Conservation (phyloP, 2,888 invertebrate species). For the Pollenia labialis region DNA sequence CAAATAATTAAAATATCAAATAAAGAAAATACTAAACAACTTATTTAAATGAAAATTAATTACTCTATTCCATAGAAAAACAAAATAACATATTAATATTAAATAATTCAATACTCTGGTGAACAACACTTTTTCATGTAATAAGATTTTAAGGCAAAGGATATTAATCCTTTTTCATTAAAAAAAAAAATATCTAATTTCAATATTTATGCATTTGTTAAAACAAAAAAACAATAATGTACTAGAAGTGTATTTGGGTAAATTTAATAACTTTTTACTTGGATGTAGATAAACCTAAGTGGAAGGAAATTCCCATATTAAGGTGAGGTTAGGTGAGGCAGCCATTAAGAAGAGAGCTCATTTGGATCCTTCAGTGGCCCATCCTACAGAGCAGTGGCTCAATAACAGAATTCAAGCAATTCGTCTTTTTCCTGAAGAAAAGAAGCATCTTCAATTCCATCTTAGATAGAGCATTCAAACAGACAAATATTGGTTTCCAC, state of each 20-base stretch:
- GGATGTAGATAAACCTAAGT: too few species aligned
- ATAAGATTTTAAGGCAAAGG: not conserved
- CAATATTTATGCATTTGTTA: not conserved
- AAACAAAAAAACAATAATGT: not conserved
- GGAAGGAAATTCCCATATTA: too few species aligned
- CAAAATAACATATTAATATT: not conserved
- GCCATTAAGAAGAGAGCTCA: too few species aligned
- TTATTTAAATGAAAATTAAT: constrained; percentile 6
- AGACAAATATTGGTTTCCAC: too few species aligned
- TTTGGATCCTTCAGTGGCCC: too few species aligned
- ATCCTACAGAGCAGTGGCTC: too few species aligned
- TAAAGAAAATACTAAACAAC: not conserved
- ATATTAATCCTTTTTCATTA: constrained; percentile 6
- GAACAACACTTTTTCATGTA: not conserved
- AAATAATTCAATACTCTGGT: not conserved
- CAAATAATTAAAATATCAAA: not conserved
- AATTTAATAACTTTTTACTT: too few species aligned
- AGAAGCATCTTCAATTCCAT: too few species aligned
- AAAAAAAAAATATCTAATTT: not conserved
- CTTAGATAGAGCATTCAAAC: too few species aligned
- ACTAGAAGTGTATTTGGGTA: not conserved
- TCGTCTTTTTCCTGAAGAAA: too few species aligned
- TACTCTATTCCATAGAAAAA: constrained; percentile 8
- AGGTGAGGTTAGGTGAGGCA: too few species aligned
- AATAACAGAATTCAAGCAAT: too few species aligned